Evolutionary conservation across 2,113 vertebrate genomes (phyloP), one percentile per base, ranked within the genome.

Genomic region (Litocranius walleri): DNA sequence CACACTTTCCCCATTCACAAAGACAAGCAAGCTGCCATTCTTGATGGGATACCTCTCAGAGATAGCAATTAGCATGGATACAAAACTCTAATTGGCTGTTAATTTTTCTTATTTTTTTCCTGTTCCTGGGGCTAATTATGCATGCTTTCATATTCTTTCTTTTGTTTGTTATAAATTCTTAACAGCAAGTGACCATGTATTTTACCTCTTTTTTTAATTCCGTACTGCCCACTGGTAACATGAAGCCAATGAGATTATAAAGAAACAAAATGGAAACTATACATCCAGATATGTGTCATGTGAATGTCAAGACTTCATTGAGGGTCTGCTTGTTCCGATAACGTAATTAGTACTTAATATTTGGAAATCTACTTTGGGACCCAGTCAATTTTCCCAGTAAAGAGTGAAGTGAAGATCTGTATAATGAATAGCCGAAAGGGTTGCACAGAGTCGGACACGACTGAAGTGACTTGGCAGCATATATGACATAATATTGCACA

Each of bases 51-150:
- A 14, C 78, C n/a, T 59, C n/a, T 71, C 16, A 43, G 52, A 92
- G 90, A 62, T n/a, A 43, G 93, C 86, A 89, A 81, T 96, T 93
- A 94, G 50, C 61, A 27, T 88, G 85, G 40, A 45, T 30, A 40
- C 78, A 78, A 88, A 84, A 3, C 12, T 50, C 56, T 93, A 89
- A 96, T 59, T 89, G 92, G 85, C 43, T 94, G 94, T 54, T 94
- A 97, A n/a, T 50, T 87, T 91, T 88, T 78, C 40, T 27, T 30
- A 15, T 16, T 80, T 56, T 88, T 95, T 89, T 59, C 27, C 50
- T 96, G 10, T 94, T 94, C 45, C 88, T 94, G 23, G 27, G 33
- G 88, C 88, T 95, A 92, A 62, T 97, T 62, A 88, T 43, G 30
- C 56, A 36, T 87, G 67, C 25, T 86, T 89, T 77, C 89, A 43